These are phyloP conservation scores for Amblyraja radiata DNA, from an alignment of 2,797 vertebrate genomes.

Conservation along the genomic window DNA sequence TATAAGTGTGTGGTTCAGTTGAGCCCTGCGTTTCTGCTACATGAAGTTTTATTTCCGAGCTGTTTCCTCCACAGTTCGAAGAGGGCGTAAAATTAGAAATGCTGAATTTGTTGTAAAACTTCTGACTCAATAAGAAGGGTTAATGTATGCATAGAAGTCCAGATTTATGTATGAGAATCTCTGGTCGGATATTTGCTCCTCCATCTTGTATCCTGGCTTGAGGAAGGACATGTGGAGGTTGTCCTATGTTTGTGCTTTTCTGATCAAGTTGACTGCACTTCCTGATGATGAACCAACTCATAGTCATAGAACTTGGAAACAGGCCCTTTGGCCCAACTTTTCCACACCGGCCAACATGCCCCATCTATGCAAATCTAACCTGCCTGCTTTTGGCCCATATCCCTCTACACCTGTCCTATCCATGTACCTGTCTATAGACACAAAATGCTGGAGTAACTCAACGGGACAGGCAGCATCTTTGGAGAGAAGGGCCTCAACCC, in stretches of 20 bases:
- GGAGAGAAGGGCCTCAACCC: too few relatives aligned
- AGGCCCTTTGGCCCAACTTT: too few relatives aligned
- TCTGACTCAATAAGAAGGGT: background rate
- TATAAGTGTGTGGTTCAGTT: conserved; percentile 36
- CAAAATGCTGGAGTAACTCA: too few relatives aligned
- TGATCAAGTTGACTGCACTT: background rate
- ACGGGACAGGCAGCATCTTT: too few relatives aligned
- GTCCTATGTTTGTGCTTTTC: background rate
- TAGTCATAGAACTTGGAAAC: too few relatives aligned
- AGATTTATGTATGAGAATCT: conserved; percentile 21
- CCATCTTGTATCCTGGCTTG: background rate
- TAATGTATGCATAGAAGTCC: background rate
- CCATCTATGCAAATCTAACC: too few relatives aligned
- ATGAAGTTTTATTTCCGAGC: conserved; percentile 24
- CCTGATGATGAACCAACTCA: background rate
- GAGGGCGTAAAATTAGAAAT: conserved; percentile 11
- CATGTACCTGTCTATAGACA: too few relatives aligned
- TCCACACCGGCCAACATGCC: too few relatives aligned
- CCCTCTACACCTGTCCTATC: too few relatives aligned
- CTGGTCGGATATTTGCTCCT: background rate
- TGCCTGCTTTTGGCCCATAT: too few relatives aligned
- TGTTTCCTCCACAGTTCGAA: background rate
- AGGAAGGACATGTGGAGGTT: background rate
- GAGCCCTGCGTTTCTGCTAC: conserved; percentile 29
- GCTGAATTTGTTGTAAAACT: conserved; percentile 32